Percentiles rank a stretch among this genome's conserved stretches.
Evolutionary conservation across 2,888 invertebrate species (phyloP).

Genomic region (Lepetodrilus schrolli): DNA sequence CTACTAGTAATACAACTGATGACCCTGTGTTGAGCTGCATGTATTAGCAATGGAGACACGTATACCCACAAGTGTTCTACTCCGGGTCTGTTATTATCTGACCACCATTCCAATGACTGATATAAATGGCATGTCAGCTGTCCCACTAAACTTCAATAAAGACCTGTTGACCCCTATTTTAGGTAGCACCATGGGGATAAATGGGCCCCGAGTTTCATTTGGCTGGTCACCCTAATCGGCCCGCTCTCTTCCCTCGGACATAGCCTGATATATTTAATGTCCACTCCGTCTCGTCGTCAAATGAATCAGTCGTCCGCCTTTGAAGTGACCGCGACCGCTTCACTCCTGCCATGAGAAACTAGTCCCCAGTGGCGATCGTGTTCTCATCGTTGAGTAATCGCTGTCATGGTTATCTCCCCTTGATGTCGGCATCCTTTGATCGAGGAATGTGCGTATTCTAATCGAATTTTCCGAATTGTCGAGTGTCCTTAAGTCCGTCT

Average conservation of each 20-base stretch:
- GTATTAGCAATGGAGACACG: too few species aligned
- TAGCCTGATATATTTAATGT: not conserved
- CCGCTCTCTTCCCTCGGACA: not conserved
- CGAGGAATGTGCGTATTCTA: too few species aligned
- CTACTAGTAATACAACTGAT: not conserved
- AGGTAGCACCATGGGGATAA: constrained; percentile 8
- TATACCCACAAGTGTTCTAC: too few species aligned
- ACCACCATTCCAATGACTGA: too few species aligned
- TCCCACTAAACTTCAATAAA: not conserved
- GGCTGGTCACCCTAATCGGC: constrained; percentile 1
- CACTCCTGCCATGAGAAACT: not conserved
- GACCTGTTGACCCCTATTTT: not conserved
- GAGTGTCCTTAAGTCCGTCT: too few species aligned
- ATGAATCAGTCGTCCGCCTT: not conserved
- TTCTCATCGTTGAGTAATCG: too few species aligned
- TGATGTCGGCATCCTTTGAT: too few species aligned
- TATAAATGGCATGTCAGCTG: not conserved
- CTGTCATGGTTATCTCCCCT: too few species aligned
- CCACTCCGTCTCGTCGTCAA: not conserved
- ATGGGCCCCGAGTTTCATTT: not conserved
- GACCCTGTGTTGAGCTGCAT: not conserved
- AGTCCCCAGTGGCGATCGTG: constrained; percentile 11
- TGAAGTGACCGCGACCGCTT: not conserved
- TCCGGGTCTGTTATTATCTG: too few species aligned
- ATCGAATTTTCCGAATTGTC: too few species aligned